Evolutionary conservation across 2,888 invertebrate species (phyloP).

Genomic region (Mythimna albipuncta): DNA sequence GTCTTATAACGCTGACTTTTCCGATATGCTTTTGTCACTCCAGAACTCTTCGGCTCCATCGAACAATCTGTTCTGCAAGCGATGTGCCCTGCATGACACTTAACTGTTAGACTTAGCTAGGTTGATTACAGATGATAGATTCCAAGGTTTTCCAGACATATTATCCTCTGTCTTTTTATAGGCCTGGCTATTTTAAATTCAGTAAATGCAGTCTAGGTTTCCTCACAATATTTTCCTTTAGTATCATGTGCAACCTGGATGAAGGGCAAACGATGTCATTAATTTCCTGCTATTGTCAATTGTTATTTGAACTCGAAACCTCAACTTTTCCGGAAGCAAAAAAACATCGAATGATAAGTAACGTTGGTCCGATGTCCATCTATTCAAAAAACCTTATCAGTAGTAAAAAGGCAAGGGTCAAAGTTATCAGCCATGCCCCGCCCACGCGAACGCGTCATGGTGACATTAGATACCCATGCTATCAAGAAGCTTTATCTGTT

Average conservation of each 20-base stretch:
- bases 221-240: background rate
- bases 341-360: background rate
- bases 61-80: too few species aligned
- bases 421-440: conserved; percentile 28
- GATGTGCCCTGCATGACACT: too few species aligned
- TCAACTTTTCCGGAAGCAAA: background rate
- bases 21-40: too few species aligned
- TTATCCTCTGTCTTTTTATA: conserved; percentile 7
- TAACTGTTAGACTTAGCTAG: background rate
- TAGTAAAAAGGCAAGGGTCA: conserved; percentile 26
- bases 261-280: background rate
- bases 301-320: conserved; percentile 2
- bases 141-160: conserved; percentile 2
- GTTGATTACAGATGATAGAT: background rate
- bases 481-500: conserved; percentile 16
- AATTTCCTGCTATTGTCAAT: background rate
- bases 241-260: background rate
- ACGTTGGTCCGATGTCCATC: background rate
- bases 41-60: too few species aligned
- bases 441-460: conserved; percentile 36
- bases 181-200: background rate
- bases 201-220: background rate
- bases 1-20: too few species aligned
- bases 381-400: conserved; percentile 20
- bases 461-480: conserved; percentile 16